Base-by-base conservation (phyloP, 1,140 invertebrate genomes). In the Zaprionus davidi region DNA sequence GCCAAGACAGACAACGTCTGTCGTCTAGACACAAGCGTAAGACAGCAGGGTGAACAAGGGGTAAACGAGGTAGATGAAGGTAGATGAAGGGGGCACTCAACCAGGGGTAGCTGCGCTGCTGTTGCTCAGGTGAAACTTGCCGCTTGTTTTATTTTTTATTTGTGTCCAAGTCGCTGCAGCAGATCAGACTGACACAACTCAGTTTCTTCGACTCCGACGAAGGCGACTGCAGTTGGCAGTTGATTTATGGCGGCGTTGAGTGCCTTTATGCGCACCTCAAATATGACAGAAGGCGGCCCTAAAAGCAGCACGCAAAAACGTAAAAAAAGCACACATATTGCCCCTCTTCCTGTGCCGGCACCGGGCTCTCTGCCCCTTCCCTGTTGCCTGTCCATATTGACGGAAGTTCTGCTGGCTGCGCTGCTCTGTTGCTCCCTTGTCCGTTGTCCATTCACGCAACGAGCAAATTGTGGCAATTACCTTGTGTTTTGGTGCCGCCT, bases 381-480 rank as follows among this genome's bases (percentile, higher is more conserved):
- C 59, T n/a, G 12, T 46, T 17, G 1, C 41, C 41, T 46, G 13
- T 3, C 4, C 22, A 44, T 60, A 69, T 74, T 69, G 51, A 65
- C 85, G 84, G 84, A 88, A 88, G 84, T 81, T 84, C 71, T 71
- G 56, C 34, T 59, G 24, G 38, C 28, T 26, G 66, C 70, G 69
- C 63, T 69, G 15, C 38, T 5, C 60, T 70, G 20, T 31, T 20
- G 12, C 70, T 64, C 68, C 31, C 15, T 31, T 57, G 55, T 58
- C 63, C 53, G 78, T 56, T 66, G 78, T 85, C 71, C 79, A 75
- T 81, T 88, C 85, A 90, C 76, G 86, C 85, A 90, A 85, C 81
- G 88, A 84, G 85, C 85, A 90, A 90, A 90, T 90, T 90, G 85
- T 90, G 85, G 85, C 85, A 90, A 90, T 90, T 90, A 90, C 83